Conservation (phyloP, 1,140 invertebrate species). For the Scaptomyza hsui region DNA sequence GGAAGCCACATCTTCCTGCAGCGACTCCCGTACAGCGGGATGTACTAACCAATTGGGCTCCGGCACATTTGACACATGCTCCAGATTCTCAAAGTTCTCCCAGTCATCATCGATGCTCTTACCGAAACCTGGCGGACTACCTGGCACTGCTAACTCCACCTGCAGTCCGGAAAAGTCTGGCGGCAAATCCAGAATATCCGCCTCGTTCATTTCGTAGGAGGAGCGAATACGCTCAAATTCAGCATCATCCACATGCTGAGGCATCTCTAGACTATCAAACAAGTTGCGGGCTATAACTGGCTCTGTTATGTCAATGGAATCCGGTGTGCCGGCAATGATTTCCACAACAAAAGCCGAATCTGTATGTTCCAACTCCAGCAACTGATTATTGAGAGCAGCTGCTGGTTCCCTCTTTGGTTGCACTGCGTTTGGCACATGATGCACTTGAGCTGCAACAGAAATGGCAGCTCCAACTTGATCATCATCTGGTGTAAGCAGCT, state of each 20-base stretch:
- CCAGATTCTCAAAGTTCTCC: slow-evolving; percentile 74
- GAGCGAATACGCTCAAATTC: slow-evolving; percentile 66
- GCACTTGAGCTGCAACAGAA: slow-evolving; percentile 60
- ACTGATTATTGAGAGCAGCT: background rate
- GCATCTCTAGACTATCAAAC: slow-evolving; percentile 52
- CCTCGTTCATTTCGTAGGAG: slow-evolving; percentile 69
- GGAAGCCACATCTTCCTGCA: slow-evolving; percentile 20
- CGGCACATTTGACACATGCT: slow-evolving; percentile 32
- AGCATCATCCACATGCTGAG: slow-evolving; percentile 41
- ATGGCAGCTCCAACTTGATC: slow-evolving; percentile 50
- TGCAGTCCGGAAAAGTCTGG: slow-evolving; percentile 42
- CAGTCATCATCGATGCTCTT: slow-evolving; percentile 80
- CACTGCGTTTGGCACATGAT: slow-evolving; percentile 11
- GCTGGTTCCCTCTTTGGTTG: background rate
- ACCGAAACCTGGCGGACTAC: slow-evolving; percentile 72
- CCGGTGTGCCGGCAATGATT: slow-evolving; percentile 62
- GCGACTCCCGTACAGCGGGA: slow-evolving; percentile 37
- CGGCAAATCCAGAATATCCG: slow-evolving; percentile 60
- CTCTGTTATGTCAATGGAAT: slow-evolving; percentile 14
- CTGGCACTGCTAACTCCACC: slow-evolving; percentile 20
- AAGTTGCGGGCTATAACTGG: slow-evolving; percentile 2
- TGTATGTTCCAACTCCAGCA: background rate
- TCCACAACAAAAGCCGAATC: slow-evolving; percentile 68
- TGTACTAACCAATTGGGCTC: slow-evolving; percentile 52
- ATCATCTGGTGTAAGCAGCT: slow-evolving; percentile 61